A percentile compares a stretch with the other conserved stretches of the same genome.
Conservation (phyloP, 1,140 invertebrate genomes). For the Mycetomoellerius zeteki region DNA sequence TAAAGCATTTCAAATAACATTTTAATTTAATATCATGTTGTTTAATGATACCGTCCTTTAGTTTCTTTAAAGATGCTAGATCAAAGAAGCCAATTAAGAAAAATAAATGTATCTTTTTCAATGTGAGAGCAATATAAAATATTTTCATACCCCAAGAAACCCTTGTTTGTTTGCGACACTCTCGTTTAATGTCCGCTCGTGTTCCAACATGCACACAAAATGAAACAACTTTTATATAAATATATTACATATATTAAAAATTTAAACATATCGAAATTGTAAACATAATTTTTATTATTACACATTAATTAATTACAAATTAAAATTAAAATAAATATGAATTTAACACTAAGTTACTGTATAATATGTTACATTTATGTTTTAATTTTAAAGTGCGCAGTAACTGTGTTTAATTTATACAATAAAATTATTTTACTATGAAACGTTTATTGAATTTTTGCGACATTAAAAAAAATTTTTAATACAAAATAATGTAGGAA, state of each 20-base stretch:
- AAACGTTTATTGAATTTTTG: neutral
- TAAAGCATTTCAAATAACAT: slow-evolving; percentile 82
- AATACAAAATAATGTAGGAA: neutral
- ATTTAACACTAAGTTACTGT: too few relatives aligned
- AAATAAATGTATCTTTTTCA: neutral
- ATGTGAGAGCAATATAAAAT: slow-evolving; percentile 16
- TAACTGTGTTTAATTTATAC: too few relatives aligned
- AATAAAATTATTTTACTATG: neutral
- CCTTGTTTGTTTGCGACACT: slow-evolving; percentile 73
- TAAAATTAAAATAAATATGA: too few relatives aligned
- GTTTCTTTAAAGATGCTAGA: slow-evolving; percentile 76
- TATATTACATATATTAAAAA: slow-evolving; percentile 5
- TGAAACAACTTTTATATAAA: slow-evolving; percentile 5
- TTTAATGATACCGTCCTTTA: slow-evolving; percentile 77
- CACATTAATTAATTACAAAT: neutral
- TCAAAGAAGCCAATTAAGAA: slow-evolving; percentile 15
- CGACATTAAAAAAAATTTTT: neutral
- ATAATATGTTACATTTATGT: too few relatives aligned
- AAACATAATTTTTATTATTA: neutral
- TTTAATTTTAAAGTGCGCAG: too few relatives aligned
- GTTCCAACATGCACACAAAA: slow-evolving; percentile 24
- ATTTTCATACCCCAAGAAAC: slow-evolving; percentile 76
- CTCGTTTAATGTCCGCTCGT: slow-evolving; percentile 73
- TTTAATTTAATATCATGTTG: slow-evolving; percentile 79
- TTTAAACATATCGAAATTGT: neutral